Base-by-base conservation (phyloP, 2,888 invertebrate species). In the Homarus gammarus region DNA sequence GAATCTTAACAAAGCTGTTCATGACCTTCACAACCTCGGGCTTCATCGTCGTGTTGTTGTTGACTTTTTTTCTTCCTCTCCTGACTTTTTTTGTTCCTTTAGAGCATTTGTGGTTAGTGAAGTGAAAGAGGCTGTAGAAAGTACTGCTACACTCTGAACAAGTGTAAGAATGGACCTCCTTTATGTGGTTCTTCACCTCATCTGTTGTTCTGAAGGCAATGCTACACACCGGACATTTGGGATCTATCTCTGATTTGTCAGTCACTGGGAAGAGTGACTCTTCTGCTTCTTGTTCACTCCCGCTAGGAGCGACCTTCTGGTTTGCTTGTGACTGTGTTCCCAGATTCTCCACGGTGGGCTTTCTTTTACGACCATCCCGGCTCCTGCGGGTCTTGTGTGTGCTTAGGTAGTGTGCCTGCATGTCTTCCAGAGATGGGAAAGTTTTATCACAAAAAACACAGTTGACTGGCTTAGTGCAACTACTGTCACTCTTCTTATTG, bases 371-470 rank as follows among this genome's bases (percentile, higher is more conserved):
- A 22, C 68, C 38, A 38, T 85, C 90, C 31, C 72, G 61, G n/a
- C 81, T 44, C 49, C 79, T 84, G 6, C 87, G 83, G 31, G 83
- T 51, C 33, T 91, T 91, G 70, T 91, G 91, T 38, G 77, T 78
- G 49, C 85, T 84, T 15, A 91, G 77, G 36, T 87, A 91, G 73
- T 91, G 91, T 15, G 70, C 68, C 33, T 90, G 89, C 91, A 91
- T 91, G 44, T 78, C 86, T 56, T 83, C 56, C 1, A 91, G 61
- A 15, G 90, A 82, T 8, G 77, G 49, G 27, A 90, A 89, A 38
- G 12, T 72, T 36, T 75, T 77, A 33, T 81, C 85, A 64, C 91
- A 91, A n/a, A 90, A 38, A 31, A 89, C 83, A 72, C 91, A 91
- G 22, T 72, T 79, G 61, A 90, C 84, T 27, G 77, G 51, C 15